Evolutionary conservation across 2,888 invertebrate genomes (phyloP).

Genomic region (Eilema sororculum): DNA sequence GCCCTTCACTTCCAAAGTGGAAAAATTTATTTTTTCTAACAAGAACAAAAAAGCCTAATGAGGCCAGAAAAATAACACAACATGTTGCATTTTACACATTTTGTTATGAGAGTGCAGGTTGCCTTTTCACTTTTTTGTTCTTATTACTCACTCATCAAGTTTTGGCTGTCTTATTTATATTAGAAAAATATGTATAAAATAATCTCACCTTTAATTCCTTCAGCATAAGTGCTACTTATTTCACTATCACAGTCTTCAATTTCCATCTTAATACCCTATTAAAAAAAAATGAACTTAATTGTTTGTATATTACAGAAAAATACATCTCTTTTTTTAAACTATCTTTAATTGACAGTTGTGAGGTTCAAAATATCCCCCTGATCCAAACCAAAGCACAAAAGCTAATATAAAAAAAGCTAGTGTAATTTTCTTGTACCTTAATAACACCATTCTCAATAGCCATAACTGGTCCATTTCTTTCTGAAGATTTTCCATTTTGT

Average conservation of each 20-base stretch:
- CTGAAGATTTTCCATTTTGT: slow-evolving; percentile 48
- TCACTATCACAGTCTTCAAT: slow-evolving; percentile 56
- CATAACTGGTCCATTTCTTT: slow-evolving; percentile 74
- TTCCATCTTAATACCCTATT: slow-evolving; percentile 68
- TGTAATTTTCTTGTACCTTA: slow-evolving; percentile 62
- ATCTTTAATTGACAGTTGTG: no score
- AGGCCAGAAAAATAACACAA: no score
- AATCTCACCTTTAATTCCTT: slow-evolving; percentile 54
- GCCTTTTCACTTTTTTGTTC: neutral
- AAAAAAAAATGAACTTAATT: slow-evolving; percentile 13
- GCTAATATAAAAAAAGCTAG: neutral
- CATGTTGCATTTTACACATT: no score
- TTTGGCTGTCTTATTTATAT: neutral
- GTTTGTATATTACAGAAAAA: no score
- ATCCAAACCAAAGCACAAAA: no score
- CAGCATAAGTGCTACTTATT: slow-evolving; percentile 41
- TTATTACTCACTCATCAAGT: neutral
- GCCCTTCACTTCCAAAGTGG: no score
- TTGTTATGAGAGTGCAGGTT: neutral
- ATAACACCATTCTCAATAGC: slow-evolving; percentile 84
- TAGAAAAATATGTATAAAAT: neutral
- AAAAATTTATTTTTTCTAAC: no score
- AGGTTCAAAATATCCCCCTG: no score
- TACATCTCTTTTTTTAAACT: no score
- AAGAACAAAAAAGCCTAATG: no score